Evolutionary conservation across 2,888 invertebrate genomes (phyloP), one percentile per base, ranked within the genome.

Genomic region (Drosophila basisetae): DNA sequence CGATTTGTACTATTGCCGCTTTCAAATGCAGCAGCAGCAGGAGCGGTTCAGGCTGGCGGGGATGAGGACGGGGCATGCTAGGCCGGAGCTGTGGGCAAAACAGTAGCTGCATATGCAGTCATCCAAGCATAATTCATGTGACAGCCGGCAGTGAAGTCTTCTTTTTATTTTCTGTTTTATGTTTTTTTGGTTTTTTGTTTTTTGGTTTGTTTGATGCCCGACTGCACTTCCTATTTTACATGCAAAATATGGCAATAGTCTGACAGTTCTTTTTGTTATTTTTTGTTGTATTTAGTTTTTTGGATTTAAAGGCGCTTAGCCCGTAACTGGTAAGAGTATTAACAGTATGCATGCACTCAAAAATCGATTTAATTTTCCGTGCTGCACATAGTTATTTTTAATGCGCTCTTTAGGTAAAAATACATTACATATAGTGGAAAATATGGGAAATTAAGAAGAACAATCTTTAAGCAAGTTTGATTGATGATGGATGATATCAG

Each of bases 51-150:
- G 50, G 1, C 3, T 16, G 35, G 22, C 22, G 7, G 22, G 22
- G 47, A 6, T 22, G 22, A 16, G 22, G 11, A 5, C 22, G 11
- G 11, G 22, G 22, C 22, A 1, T 43, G 11, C 22, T 11, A 22
- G 43, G 11, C 22, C 5, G 72, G 64, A 53, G 33, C 52, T 30
- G 60, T 49, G 43, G 66, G 52, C 61, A 28, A 22, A 11, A 25
- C 59, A 54, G 62, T 43, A 54, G 67, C 56, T 81, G 65, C 73
- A 68, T 68, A 80, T 83, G 83, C 78, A 81, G 78, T 66, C 67
- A 33, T 63, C 54, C 84, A 60, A 71, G 83, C 89, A 76, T 88
- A 88, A 83, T 88, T 83, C 89, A 88, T 83, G 73, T 83, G 83
- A 88, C 81, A 83, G 81, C 78, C 77, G 67, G 64, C 54, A 66